Evolutionary conservation across 2,888 invertebrate species (phyloP).

Genomic region (Bimastos eiseni): DNA sequence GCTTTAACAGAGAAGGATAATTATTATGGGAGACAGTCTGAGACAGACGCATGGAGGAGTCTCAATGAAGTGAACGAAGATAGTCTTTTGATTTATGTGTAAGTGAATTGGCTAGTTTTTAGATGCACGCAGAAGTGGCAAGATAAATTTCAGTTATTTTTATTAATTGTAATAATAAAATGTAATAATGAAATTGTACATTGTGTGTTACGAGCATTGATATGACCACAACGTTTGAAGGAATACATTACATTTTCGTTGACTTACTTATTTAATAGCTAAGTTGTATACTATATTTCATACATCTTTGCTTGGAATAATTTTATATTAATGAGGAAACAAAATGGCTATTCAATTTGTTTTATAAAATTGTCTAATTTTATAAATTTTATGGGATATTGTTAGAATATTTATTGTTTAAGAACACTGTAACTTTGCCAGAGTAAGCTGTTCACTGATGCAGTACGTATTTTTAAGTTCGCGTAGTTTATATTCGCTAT

Average conservation of each 20-base stretch:
- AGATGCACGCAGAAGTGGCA: too few relatives aligned
- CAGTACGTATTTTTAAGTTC: neutral
- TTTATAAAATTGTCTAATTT: neutral
- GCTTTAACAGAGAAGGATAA: too few relatives aligned
- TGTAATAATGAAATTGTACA: too few relatives aligned
- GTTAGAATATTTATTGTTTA: neutral
- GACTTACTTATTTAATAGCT: neutral
- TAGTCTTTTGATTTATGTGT: too few relatives aligned
- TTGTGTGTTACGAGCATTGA: too few relatives aligned
- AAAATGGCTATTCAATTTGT: neutral
- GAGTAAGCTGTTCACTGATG: neutral
- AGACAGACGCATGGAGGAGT: too few relatives aligned
- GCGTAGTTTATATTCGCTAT: neutral
- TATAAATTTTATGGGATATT: neutral
- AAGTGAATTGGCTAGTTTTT: too few relatives aligned
- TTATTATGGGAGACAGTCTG: too few relatives aligned
- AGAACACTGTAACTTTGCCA: neutral
- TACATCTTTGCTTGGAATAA: neutral
- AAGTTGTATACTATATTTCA: neutral
- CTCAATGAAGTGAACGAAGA: too few relatives aligned
- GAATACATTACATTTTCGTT: neutral
- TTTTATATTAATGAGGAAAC: neutral
- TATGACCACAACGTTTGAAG: too few relatives aligned
- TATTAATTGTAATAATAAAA: too few relatives aligned
- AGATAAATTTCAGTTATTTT: too few relatives aligned